Evolutionary conservation across 2,888 invertebrate species (phyloP), one percentile per base, ranked within the genome.

Genomic region (Aphrophora alni): DNA sequence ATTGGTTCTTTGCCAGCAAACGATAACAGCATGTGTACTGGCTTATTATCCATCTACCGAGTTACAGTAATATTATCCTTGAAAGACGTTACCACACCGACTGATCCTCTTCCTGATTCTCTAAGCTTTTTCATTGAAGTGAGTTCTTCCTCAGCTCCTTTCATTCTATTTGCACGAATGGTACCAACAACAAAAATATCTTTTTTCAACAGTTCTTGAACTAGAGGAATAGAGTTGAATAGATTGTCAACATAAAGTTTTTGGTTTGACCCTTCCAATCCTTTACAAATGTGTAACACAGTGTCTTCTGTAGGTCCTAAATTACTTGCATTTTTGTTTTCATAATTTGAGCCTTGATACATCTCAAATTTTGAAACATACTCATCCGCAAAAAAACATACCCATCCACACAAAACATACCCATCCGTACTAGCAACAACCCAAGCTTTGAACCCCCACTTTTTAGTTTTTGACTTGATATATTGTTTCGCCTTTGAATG

Each of bases 371-470:
- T 81, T 27, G 77, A 81, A 7, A 83, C 82, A 79, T 83, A 84
- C 68, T 84, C 84, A 83, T 81, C 77, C 51, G 80, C 59, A 44
- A n/a, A n/a, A n/a, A n/a, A n/a, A n/a, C n/a, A 79, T 83, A 84
- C 68, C 84, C 84, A 83, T 81, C 77, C 51, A 79, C 59, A 44
- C 79, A n/a, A n/a, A n/a, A n/a, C n/a, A 79, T 83, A 84, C 68
- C 84, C 84, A 83, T 81, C 77, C 51, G 80, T 44, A 44, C 79
- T 73, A 17, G 84, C 83, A 25, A 76, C 27, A 14, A 82, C 83
- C 82, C 82, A 83, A 28, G 80, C 82, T 81, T 83, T 83, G 70
- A 83, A 84, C 0, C 83, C 83, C 83, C 82, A 83, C 72, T 84
- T 83, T 75, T 82, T 82, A 7, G 78, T 72, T 38, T 78, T 78